Evolutionary conservation across 2,113 vertebrate genomes (phyloP).

Genomic region (Dromas ardeola): DNA sequence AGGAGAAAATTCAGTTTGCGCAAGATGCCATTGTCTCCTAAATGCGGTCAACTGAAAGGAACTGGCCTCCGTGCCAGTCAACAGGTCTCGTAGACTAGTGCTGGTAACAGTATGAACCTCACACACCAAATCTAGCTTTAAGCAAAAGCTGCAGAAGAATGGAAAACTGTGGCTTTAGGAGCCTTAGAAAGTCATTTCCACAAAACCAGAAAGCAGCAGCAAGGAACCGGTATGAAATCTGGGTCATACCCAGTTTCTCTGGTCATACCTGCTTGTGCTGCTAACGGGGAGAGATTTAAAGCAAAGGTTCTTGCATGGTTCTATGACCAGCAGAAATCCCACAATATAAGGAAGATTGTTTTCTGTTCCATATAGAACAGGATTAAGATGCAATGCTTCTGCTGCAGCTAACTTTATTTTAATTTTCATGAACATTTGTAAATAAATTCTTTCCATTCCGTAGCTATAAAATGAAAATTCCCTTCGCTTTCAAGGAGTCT

Average conservation of each 20-base stretch:
- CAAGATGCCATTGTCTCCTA: neutral
- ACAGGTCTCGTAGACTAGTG: neutral
- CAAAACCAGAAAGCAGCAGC: neutral
- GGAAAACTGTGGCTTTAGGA: neutral
- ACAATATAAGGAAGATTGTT: neutral
- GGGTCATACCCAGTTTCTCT: neutral
- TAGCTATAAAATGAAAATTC: neutral
- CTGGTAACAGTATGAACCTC: neutral
- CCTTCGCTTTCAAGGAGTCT: neutral
- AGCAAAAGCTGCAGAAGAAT: neutral
- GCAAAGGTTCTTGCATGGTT: neutral
- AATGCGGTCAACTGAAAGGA: neutral
- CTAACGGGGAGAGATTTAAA: neutral
- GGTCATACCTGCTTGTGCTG: neutral
- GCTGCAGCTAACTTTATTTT: neutral
- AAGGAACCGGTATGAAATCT: neutral
- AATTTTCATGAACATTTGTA: neutral
- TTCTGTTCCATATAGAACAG: neutral
- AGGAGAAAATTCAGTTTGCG: neutral
- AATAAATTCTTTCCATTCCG: neutral
- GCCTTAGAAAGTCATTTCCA: neutral
- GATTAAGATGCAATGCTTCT: neutral
- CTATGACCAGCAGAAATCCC: neutral
- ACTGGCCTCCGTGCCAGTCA: neutral
- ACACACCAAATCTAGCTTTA: neutral